A percentile compares a stretch with the other conserved stretches of the same genome.
These are phyloP conservation scores for Montipora efflorescens DNA, from an alignment of 64 coral and sea anemone genomes.

Conservation along the genomic window DNA sequence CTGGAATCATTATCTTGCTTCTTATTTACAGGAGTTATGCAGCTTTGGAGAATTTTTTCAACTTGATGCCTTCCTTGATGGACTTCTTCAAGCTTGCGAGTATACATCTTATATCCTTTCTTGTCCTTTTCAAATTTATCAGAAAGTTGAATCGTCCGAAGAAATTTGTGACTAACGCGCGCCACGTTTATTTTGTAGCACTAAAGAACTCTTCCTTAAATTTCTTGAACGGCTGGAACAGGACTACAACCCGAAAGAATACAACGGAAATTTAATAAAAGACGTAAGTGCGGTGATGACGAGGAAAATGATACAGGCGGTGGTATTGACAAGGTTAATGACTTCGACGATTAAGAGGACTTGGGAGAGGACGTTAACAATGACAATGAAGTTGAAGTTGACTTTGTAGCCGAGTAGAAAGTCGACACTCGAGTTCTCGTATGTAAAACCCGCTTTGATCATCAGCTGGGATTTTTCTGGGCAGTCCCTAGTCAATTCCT, in stretches of 20 bases:
- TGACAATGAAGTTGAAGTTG: too few relatives aligned
- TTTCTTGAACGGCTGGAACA: slow-evolving; percentile 85
- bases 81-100: slow-evolving; percentile 70
- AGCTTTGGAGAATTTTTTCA: slow-evolving; percentile 96
- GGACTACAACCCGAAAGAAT: slow-evolving; percentile 89
- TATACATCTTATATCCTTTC: neutral
- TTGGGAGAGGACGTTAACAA: too few relatives aligned
- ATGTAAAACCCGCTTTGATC: too few relatives aligned
- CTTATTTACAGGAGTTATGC: slow-evolving; percentile 66
- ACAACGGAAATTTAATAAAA: slow-evolving; percentile 83
- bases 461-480: too few relatives aligned
- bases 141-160: neutral
- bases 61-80: slow-evolving; percentile 79
- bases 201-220: slow-evolving; percentile 84
- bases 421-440: too few relatives aligned
- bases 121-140: neutral
- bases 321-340: too few relatives aligned
- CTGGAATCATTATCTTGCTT: neutral
- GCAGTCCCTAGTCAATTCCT: too few relatives aligned
- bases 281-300: slow-evolving; percentile 62
- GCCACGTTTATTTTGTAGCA: neutral
- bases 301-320: too few relatives aligned
- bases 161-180: neutral
- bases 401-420: too few relatives aligned
- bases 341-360: too few relatives aligned